phyloP scores from a whole-genome alignment of 1,140 invertebrate genomes.

The Papilio dardanus region DNA sequence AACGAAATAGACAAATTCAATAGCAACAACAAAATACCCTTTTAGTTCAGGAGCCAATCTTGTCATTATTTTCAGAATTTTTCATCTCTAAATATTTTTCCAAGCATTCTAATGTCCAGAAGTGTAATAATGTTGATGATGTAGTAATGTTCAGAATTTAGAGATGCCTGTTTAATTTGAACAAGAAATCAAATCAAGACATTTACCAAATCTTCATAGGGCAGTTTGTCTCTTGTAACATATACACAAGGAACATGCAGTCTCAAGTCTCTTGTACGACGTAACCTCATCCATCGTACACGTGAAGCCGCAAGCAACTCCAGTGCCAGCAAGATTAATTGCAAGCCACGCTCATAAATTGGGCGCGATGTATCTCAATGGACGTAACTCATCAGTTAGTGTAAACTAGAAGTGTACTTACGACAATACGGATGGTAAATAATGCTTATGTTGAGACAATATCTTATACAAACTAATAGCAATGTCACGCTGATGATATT shows the following conservation, averaged over 20 bases:
- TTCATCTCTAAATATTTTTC: background rate
- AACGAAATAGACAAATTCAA: background rate
- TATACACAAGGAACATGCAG: background rate
- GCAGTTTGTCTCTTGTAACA: background rate
- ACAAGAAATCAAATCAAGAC: too few relatives aligned
- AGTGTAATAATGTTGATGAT: too few relatives aligned
- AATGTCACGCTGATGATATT: background rate
- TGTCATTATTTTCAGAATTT: background rate
- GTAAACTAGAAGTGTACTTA: background rate
- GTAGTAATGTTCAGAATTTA: too few relatives aligned
- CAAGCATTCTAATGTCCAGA: too few relatives aligned
- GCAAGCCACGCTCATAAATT: background rate
- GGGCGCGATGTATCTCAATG: background rate
- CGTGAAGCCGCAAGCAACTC: background rate
- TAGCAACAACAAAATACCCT: too few relatives aligned
- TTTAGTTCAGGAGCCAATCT: background rate
- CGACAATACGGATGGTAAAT: background rate
- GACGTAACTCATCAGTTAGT: background rate
- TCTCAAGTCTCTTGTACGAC: background rate
- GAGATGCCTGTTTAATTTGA: too few relatives aligned
- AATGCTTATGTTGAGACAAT: background rate
- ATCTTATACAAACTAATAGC: background rate
- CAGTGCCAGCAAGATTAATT: conserved; percentile 11
- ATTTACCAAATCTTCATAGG: too few relatives aligned
- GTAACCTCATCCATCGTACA: conserved; percentile 9